Percentiles rank a stretch among this genome's conserved stretches.
Evolutionary conservation across 1,140 invertebrate species (phyloP).

Genomic region (Matsumurasca onukii): DNA sequence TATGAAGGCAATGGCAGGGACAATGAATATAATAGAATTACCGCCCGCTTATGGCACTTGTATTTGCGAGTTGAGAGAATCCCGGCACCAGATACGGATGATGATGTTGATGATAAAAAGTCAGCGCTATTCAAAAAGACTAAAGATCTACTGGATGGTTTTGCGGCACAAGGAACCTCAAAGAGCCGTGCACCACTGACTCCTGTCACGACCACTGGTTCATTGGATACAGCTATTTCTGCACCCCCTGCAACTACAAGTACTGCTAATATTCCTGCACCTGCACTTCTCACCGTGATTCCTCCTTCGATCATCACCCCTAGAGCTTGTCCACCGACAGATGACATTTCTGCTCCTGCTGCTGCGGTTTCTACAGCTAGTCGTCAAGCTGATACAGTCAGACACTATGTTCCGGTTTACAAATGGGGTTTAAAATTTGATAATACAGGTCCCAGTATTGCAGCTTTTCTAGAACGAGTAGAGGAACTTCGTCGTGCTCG

Average conservation of each 20-base stretch:
- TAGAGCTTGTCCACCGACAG: too few species aligned
- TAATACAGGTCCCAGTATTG: not conserved
- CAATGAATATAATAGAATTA: not conserved
- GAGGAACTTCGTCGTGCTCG: not conserved
- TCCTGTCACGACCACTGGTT: not conserved
- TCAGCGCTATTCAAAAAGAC: not conserved
- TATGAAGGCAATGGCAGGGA: not conserved
- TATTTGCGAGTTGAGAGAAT: not conserved
- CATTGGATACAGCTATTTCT: not conserved
- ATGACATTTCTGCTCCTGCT: too few species aligned
- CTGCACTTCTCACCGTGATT: too few species aligned
- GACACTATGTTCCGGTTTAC: not conserved
- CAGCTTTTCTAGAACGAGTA: not conserved
- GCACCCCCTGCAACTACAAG: not conserved
- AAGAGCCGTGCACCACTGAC: not conserved
- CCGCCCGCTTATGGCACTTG: not conserved
- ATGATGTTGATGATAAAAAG: not conserved
- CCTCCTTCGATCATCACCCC: too few species aligned
- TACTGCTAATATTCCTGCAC: not conserved
- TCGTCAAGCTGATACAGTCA: too few species aligned
- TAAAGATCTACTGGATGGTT: not conserved
- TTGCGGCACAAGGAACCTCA: not conserved
- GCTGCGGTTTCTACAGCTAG: too few species aligned
- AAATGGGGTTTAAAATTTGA: conserved; percentile 11
- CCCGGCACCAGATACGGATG: not conserved